Conservation (phyloP, 2,113 vertebrate genomes). For the Gila orcuttii region DNA sequence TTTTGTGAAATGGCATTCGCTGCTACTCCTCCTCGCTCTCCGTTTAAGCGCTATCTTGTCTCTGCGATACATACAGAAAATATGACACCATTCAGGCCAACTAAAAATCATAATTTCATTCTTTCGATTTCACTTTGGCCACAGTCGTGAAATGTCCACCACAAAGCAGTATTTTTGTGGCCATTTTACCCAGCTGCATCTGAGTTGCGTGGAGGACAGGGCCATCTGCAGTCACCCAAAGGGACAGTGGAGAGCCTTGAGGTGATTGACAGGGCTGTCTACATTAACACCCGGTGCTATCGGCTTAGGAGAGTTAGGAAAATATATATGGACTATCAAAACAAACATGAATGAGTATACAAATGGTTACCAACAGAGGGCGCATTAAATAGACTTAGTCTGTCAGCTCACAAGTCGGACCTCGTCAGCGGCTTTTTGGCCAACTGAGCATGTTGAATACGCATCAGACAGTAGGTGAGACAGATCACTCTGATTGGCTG, state of each 20-base stretch:
- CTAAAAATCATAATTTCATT: background rate
- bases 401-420: no score
- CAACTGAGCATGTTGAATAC: no score
- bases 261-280: slow-evolving; percentile 2
- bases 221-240: slow-evolving; percentile 53
- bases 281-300: slow-evolving; percentile 8
- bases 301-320: background rate
- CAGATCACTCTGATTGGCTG: no score
- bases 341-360: background rate
- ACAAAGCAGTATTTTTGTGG: background rate
- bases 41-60: background rate
- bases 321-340: background rate
- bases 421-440: no score
- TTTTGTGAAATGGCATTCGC: background rate
- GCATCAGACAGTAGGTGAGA: no score
- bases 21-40: background rate
- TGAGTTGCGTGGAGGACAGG: slow-evolving; percentile 31
- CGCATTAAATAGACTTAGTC: background rate
- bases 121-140: background rate
- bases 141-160: background rate
- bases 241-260: background rate
- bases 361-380: background rate
- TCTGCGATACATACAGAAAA: background rate
- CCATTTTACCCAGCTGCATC: slow-evolving; percentile 22
- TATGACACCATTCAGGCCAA: background rate